These are phyloP conservation scores for Pelochelys cantorii DNA, from an alignment of 2,797 vertebrate species.

Conservation along the genomic window DNA sequence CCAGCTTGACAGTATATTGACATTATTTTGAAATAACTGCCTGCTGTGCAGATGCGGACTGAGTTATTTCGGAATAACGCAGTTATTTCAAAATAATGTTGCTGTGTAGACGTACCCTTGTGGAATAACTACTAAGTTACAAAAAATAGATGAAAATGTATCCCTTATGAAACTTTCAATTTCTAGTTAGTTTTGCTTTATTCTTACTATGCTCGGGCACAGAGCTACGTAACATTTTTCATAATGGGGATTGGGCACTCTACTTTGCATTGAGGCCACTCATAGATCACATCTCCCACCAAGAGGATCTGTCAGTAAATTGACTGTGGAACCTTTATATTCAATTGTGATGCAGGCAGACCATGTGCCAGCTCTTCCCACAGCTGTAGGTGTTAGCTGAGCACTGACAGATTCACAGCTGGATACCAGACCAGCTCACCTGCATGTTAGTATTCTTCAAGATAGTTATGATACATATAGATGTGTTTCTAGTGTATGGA, in stretches of 20 bases:
- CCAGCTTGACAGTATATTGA: too few relatives aligned
- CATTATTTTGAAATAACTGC: too few relatives aligned
- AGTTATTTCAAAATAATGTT: too few relatives aligned
- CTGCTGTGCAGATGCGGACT: too few relatives aligned
- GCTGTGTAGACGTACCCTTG: too few relatives aligned
- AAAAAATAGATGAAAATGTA: not conserved
- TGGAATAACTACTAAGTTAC: not conserved
- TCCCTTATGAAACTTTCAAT: not conserved
- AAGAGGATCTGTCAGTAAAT: not conserved
- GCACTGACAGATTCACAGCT: too few relatives aligned
- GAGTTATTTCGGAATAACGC: too few relatives aligned
- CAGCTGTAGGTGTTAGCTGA: too few relatives aligned
- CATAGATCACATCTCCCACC: not conserved
- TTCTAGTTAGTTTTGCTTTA: not conserved
- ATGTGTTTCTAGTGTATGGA: not conserved
- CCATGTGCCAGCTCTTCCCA: too few relatives aligned
- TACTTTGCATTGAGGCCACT: not conserved
- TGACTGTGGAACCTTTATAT: accelerated
- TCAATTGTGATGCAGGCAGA: not conserved
- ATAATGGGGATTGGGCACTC: accelerated
- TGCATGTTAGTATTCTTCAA: not conserved
- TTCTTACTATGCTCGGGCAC: not conserved
- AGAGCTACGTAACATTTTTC: not conserved
- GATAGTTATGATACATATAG: not conserved
- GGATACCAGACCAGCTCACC: not conserved